phyloP scores from a whole-genome alignment of 2,888 invertebrate species.

The Drosophila prostipennis region DNA sequence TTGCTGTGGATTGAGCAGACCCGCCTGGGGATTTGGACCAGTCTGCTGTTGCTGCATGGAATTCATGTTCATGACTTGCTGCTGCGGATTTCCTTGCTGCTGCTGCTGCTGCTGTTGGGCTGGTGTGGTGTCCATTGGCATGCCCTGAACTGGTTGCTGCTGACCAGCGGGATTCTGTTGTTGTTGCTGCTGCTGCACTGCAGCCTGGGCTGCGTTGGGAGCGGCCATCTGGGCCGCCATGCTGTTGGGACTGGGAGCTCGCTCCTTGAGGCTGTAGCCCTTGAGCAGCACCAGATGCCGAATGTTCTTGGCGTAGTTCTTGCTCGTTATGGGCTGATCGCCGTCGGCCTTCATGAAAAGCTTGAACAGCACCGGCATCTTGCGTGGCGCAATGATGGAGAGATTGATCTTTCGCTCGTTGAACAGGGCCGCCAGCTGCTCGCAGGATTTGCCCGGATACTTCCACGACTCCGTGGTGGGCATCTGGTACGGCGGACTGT shows the following conservation, averaged over 20 bases:
- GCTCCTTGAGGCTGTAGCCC: slow-evolving; percentile 89
- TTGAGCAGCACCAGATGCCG: slow-evolving; percentile 91
- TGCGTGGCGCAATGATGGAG: slow-evolving; percentile 94
- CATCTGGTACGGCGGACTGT: slow-evolving; percentile 95
- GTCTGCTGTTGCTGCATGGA: slow-evolving; percentile 59
- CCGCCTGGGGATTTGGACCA: slow-evolving; percentile 48
- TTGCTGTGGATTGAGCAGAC: slow-evolving; percentile 62
- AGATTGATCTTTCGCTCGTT: slow-evolving; percentile 93
- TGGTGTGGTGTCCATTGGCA: slow-evolving; percentile 64
- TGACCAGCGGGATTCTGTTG: slow-evolving; percentile 58
- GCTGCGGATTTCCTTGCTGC: slow-evolving; percentile 62
- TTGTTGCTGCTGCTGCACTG: slow-evolving; percentile 47
- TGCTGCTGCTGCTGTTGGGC: slow-evolving; percentile 65
- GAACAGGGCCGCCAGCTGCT: slow-evolving; percentile 91
- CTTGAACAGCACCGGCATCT: slow-evolving; percentile 93
- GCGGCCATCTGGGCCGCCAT: slow-evolving; percentile 75
- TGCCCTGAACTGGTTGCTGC: slow-evolving; percentile 56
- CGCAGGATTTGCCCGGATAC: slow-evolving; percentile 91
- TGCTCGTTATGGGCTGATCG: slow-evolving; percentile 91
- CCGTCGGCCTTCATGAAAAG: slow-evolving; percentile 96
- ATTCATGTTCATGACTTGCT: slow-evolving; percentile 81
- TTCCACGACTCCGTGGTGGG: slow-evolving; percentile 90
- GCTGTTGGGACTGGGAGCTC: slow-evolving; percentile 87
- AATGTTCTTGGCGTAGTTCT: slow-evolving; percentile 96
- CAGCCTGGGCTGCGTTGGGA: slow-evolving; percentile 50